Evolutionary conservation across 2,113 vertebrate genomes (phyloP).

Genomic region (Malurus alboscapulatus): DNA sequence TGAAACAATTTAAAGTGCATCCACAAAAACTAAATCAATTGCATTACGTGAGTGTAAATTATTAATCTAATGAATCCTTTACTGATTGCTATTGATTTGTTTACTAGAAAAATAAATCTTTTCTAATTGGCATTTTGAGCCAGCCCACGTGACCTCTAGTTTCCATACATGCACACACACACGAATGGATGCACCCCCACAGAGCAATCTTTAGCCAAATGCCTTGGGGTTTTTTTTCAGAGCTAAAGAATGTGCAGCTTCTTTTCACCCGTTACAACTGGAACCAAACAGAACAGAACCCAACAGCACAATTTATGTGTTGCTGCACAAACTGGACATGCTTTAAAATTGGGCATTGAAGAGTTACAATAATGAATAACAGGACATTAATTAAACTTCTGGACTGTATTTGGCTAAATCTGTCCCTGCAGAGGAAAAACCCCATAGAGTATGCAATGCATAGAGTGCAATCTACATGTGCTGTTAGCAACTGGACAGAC

Average conservation of each 20-base stretch:
- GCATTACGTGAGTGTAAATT: neutral
- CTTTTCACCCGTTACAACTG: neutral
- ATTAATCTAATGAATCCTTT: neutral
- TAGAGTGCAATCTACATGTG: neutral
- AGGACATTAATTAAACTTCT: neutral
- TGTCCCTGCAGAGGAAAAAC: neutral
- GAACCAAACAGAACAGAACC: neutral
- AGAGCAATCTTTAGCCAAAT: neutral
- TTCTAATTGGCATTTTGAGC: neutral
- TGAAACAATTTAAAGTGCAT: neutral
- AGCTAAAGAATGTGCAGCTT: neutral
- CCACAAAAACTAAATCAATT: conserved; percentile 11
- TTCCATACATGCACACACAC: neutral
- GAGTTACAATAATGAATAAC: neutral
- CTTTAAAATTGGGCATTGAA: neutral
- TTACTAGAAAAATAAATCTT: neutral
- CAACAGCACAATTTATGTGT: neutral
- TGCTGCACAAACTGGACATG: neutral
- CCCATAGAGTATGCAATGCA: rapidly evolving
- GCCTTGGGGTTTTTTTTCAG: neutral
- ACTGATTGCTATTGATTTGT: conserved; percentile 13
- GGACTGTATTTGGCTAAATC: neutral
- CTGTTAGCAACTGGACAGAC: neutral
- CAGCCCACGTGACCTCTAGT: neutral
- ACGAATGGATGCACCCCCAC: rapidly evolving